Base-by-base conservation (phyloP, 2,797 vertebrate genomes). In the Manis pentadactyla region DNA sequence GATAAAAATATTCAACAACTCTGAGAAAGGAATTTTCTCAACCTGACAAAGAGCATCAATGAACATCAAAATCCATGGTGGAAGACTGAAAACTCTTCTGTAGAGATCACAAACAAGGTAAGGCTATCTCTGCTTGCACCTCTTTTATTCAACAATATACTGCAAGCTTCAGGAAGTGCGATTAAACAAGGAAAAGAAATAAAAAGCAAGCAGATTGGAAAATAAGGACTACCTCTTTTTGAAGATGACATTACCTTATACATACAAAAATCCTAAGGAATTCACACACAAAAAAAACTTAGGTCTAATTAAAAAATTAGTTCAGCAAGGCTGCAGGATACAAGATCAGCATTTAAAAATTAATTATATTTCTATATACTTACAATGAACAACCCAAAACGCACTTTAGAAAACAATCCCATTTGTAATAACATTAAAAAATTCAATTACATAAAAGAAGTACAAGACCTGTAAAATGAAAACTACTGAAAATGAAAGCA, bases 1-100 rank as follows among this genome's bases (percentile, higher is more conserved):
- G 21, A 95, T 53, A 95, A 93, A 95, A 90, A 83, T 34, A 89
- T 39, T 89, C 46, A 93, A 93, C 53, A 78, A 77, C 34, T 73
- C 39, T 63, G 42, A 93, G 14, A 96, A 88, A 91, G 49, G 10
- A 84, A 92, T 14, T 81, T 96, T 17, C 46, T 95, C 61, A 91
- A 92, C 29, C 61, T 78, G 34, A 83, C 74, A 93, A 84, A 87
- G 18, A 53, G 4, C 8, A 75, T 63, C 66, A 78, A 82, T 17
- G 34, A 93, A 85, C 42, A 82, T 71, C 10, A 83, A 51, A 95
- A 12, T 73, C 82, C 73, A 93, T 29, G 39, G 68, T 63, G 7
- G 90, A 74, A 79, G 49, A 63, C 49, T 57, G 23, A 82, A 71
- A 94, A 87, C 17, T 66, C 19, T 53, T 90, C 51, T 46, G 86